Conservation (phyloP, 2,113 vertebrate genomes). For the Chroicocephalus ridibundus region DNA sequence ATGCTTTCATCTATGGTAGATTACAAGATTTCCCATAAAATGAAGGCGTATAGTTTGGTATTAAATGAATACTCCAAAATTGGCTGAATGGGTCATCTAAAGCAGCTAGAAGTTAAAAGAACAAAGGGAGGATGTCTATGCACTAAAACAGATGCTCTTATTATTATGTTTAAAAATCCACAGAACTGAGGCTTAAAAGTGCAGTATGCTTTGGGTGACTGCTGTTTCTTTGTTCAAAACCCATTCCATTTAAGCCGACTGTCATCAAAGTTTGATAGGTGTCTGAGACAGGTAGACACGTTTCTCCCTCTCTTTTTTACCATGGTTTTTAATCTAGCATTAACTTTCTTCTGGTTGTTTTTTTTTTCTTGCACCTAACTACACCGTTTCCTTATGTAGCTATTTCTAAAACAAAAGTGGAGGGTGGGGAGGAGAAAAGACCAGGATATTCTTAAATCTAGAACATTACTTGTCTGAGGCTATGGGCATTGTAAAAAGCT, state of each 20-base stretch:
- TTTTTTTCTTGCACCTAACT: neutral
- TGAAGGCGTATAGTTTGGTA: neutral
- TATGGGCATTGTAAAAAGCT: neutral
- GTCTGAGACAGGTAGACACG: accelerated
- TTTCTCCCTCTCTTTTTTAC: neutral
- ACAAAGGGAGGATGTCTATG: neutral
- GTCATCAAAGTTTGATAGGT: neutral
- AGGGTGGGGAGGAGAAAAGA: neutral
- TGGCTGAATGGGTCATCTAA: neutral
- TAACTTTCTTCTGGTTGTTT: neutral
- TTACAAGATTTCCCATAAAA: neutral
- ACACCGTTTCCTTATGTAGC: neutral
- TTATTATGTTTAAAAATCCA: neutral
- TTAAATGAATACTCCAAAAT: neutral
- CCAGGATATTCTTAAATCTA: neutral
- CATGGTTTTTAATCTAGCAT: neutral
- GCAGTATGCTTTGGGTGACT: neutral
- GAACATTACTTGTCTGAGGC: neutral
- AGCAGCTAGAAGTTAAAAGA: neutral
- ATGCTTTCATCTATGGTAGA: neutral
- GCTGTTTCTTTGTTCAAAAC: neutral
- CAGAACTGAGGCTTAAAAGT: neutral
- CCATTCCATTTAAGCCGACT: neutral
- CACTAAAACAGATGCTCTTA: neutral
- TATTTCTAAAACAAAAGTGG: neutral